Conservation (phyloP, 1,140 invertebrate genomes). For the Acyrthosiphon pisum region DNA sequence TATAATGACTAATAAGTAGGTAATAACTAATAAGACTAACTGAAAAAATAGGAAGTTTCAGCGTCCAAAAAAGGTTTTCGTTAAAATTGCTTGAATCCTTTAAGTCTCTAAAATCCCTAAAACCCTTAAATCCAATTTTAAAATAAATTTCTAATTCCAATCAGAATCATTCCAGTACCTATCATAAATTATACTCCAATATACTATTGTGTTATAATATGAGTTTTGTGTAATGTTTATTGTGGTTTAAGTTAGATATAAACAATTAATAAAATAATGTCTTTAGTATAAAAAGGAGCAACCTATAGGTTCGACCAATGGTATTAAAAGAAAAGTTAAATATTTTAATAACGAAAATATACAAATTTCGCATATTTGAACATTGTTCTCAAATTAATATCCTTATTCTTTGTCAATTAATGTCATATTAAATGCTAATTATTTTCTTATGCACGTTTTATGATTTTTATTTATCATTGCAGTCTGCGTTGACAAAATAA, state of each 20-base stretch:
- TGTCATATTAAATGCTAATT: neutral
- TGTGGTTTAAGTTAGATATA: neutral
- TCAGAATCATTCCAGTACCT: neutral
- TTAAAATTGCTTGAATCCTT: neutral
- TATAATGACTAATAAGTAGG: neutral
- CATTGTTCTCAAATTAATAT: slow-evolving; percentile 2
- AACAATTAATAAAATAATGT: neutral
- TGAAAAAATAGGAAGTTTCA: neutral
- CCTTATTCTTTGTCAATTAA: neutral
- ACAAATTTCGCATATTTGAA: neutral
- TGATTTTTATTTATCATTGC: neutral
- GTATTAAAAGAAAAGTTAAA: neutral
- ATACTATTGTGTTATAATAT: neutral
- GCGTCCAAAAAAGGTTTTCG: neutral
- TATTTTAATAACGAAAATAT: neutral
- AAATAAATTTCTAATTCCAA: neutral
- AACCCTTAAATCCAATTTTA: neutral
- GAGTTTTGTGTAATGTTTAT: neutral
- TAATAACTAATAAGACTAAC: neutral
- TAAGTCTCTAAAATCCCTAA: too few relatives aligned
- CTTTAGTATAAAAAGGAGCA: neutral
- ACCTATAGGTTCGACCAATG: neutral
- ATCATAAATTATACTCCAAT: neutral
- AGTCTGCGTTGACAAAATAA: neutral
- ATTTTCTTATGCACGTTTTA: neutral